Evolutionary conservation across 2,888 invertebrate species (phyloP).

Genomic region (Liopterus haemorrhoidalis): DNA sequence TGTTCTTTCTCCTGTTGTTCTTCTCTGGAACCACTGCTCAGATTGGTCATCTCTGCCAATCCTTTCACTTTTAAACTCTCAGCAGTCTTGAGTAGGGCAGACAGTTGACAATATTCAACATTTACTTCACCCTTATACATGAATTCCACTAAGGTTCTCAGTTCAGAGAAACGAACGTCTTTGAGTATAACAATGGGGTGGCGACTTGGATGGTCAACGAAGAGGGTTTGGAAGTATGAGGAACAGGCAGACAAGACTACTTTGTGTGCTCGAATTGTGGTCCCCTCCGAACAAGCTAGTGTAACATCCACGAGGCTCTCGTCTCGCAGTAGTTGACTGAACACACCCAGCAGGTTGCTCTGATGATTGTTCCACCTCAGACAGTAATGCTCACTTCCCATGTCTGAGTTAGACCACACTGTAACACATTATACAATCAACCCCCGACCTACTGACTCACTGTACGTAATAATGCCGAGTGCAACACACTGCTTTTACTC

Average conservation of each 20-base stretch:
- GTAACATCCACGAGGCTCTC: constrained; percentile 95
- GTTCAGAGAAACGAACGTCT: constrained; percentile 86
- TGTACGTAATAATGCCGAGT: too few species aligned
- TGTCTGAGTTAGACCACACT: constrained; percentile 88
- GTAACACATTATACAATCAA: constrained; percentile 42
- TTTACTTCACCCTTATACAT: constrained; percentile 96
- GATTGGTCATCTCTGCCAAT: constrained; percentile 86
- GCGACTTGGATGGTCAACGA: constrained; percentile 86
- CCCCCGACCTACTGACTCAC: too few species aligned
- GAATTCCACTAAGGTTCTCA: constrained; percentile 89
- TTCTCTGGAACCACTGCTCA: constrained; percentile 53
- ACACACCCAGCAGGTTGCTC: constrained; percentile 95
- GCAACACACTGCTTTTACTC: too few species aligned
- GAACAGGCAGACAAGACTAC: constrained; percentile 93
- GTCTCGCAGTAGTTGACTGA: constrained; percentile 93
- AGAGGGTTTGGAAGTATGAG: constrained; percentile 89
- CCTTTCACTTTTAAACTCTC: constrained; percentile 91
- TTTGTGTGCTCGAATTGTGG: constrained; percentile 88
- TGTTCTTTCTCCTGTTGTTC: constrained; percentile 45
- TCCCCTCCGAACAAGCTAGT: constrained; percentile 93
- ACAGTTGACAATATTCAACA: constrained; percentile 89
- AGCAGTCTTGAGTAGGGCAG: constrained; percentile 84
- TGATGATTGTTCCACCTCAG: constrained; percentile 99
- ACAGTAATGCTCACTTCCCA: constrained; percentile 98
- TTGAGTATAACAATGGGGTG: constrained; percentile 92